These are phyloP conservation scores for Stigmatopora argus DNA, from an alignment of 2,113 vertebrate genomes.

Conservation along the genomic window DNA sequence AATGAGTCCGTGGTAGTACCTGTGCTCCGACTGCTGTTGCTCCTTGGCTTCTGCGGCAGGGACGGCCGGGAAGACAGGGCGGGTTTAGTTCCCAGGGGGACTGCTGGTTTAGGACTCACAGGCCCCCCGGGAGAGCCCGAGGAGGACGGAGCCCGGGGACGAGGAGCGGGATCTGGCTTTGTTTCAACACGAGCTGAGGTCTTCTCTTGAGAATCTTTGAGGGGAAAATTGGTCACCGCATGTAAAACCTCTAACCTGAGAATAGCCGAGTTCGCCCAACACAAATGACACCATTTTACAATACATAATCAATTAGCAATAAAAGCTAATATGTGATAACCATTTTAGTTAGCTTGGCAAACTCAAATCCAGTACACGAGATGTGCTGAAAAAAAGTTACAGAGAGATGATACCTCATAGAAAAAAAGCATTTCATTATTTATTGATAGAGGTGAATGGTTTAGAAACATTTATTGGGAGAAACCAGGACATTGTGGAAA, in stretches of 20 bases:
- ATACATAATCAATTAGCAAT: not conserved
- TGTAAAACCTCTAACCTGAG: not conserved
- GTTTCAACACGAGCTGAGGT: conserved; percentile 68
- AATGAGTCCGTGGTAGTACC: conserved; percentile 62
- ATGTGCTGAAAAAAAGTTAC: no score
- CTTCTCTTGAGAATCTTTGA: conserved; percentile 71
- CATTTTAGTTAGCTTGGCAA: no score
- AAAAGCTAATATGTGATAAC: no score
- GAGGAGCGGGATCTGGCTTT: conserved; percentile 71
- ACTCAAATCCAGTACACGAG: no score
- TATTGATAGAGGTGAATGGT: no score
- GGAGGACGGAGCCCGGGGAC: conserved; percentile 71
- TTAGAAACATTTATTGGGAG: no score
- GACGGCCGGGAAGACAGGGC: conserved; percentile 75
- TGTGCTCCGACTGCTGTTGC: conserved; percentile 67
- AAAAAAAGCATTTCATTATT: no score
- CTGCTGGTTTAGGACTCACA: conserved; percentile 77
- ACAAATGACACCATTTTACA: not conserved
- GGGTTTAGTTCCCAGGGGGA: conserved; percentile 79
- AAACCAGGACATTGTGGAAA: no score
- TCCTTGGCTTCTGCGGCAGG: conserved; percentile 84
- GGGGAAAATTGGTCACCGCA: conserved; percentile 30
- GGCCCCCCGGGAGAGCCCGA: conserved; percentile 52
- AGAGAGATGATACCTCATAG: no score
- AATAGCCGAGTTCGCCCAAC: not conserved